Conservation (phyloP, 1,140 invertebrate genomes). For the Drosophila micromelanica region DNA sequence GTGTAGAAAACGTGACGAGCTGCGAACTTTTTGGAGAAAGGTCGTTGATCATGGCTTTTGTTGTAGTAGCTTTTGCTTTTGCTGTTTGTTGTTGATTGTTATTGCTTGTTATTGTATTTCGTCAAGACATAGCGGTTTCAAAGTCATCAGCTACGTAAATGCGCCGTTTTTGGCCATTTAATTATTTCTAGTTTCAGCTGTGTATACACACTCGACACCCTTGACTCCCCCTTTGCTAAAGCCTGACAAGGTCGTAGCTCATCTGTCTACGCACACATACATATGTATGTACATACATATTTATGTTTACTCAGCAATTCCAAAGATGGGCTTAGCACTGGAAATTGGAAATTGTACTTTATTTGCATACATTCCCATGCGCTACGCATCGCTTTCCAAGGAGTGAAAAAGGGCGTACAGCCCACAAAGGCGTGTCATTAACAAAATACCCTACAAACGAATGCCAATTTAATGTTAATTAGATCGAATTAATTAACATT, state of each 20-base stretch:
- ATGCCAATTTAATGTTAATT: slow-evolving; percentile 17
- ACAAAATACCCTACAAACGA: not conserved
- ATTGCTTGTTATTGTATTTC: slow-evolving; percentile 26
- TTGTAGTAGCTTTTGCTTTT: slow-evolving; percentile 31
- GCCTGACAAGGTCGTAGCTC: slow-evolving; percentile 31
- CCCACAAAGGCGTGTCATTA: not conserved
- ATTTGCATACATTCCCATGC: slow-evolving; percentile 7
- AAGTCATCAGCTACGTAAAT: slow-evolving; percentile 63
- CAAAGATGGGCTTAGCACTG: not conserved
- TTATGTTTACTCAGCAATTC: not conserved
- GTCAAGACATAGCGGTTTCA: slow-evolving; percentile 64
- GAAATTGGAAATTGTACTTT: slow-evolving; percentile 1
- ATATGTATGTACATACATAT: slow-evolving; percentile 10
- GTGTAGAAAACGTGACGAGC: slow-evolving; percentile 79
- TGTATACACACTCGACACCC: slow-evolving; percentile 22
- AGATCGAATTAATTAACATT: slow-evolving; percentile 18
- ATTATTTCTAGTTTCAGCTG: slow-evolving; percentile 70
- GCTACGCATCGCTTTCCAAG: not conserved
- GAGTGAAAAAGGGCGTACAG: not conserved
- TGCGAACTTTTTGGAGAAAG: slow-evolving; percentile 77
- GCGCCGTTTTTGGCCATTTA: slow-evolving; percentile 69
- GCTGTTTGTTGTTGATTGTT: slow-evolving; percentile 23
- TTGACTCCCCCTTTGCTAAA: slow-evolving; percentile 3
- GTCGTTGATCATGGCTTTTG: slow-evolving; percentile 74
- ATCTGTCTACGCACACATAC: slow-evolving; percentile 14